phyloP scores from a whole-genome alignment of 2,113 vertebrate genomes.

The Burhinus oedicnemus region DNA sequence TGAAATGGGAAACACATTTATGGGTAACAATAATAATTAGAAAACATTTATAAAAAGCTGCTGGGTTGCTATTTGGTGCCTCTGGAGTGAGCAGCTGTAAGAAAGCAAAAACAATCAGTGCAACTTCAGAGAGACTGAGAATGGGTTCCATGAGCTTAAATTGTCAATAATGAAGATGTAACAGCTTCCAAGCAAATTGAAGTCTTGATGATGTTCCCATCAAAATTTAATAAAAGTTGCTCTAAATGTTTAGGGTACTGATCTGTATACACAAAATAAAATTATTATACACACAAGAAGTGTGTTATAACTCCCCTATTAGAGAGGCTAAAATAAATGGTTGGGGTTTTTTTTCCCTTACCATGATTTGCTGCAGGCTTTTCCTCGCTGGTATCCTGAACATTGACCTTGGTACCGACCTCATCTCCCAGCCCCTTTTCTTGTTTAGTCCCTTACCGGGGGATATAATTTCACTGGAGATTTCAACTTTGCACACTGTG shows the following conservation, averaged over 20 bases:
- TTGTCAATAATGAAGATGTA: conserved; percentile 48
- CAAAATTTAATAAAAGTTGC: conserved; percentile 34
- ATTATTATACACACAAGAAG: neutral
- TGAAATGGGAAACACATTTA: conserved; percentile 23
- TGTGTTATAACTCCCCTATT: neutral
- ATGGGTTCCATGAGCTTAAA: conserved; percentile 31
- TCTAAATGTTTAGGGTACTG: neutral
- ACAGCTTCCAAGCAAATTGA: conserved; percentile 31
- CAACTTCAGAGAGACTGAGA: conserved; percentile 31
- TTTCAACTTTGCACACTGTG: neutral
- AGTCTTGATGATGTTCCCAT: conserved; percentile 18
- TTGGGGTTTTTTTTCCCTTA: fast-evolving
- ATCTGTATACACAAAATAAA: neutral
- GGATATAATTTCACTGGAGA: neutral
- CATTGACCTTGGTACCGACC: neutral
- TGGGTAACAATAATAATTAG: conserved; percentile 52
- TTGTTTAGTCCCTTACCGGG: neutral
- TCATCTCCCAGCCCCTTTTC: neutral
- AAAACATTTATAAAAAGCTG: conserved; percentile 33
- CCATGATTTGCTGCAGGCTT: neutral
- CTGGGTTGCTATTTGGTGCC: conserved; percentile 17
- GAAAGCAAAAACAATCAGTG: conserved; percentile 43
- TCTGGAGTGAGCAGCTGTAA: conserved; percentile 54
- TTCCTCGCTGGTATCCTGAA: fast-evolving
- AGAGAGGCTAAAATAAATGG: neutral